phyloP scores from a whole-genome alignment of 1,140 invertebrate genomes.

The Papilio polytes region DNA sequence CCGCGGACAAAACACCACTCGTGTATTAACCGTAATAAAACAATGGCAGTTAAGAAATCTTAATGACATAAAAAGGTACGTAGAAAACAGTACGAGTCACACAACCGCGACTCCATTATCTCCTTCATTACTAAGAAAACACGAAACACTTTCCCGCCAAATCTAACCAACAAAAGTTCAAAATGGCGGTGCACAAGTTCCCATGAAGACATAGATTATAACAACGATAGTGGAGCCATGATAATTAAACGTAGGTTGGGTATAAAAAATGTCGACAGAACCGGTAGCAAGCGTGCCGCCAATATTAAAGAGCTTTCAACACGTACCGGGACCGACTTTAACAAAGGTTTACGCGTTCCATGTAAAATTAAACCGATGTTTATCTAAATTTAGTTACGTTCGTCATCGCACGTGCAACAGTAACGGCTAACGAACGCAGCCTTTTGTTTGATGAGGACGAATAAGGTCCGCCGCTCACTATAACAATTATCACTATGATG shows the following conservation, averaged over 20 bases:
- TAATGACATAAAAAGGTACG: constrained; percentile 61
- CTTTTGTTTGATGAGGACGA: constrained; percentile 37
- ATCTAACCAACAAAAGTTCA: constrained; percentile 69
- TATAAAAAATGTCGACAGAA: constrained; percentile 61
- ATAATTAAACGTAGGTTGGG: constrained; percentile 76
- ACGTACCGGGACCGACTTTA: constrained; percentile 51
- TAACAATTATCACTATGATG: constrained; percentile 20
- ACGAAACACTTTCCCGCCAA: constrained; percentile 62
- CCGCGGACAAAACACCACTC: constrained; percentile 29
- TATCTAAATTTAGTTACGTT: constrained; percentile 72
- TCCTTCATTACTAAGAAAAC: constrained; percentile 74
- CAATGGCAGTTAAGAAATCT: constrained; percentile 41
- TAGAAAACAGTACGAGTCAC: constrained; percentile 54
- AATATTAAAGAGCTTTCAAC: constrained; percentile 71
- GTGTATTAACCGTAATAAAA: constrained; percentile 39
- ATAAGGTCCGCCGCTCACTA: constrained; percentile 29
- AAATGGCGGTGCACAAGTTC: constrained; percentile 76
- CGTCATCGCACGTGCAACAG: constrained; percentile 74
- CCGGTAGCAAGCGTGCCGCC: constrained; percentile 77
- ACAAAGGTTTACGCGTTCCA: constrained; percentile 77
- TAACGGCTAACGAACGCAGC: constrained; percentile 62
- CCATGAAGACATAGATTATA: constrained; percentile 78
- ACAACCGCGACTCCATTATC: constrained; percentile 62
- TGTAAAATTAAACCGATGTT: constrained; percentile 77
- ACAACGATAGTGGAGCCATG: constrained; percentile 67